Evolutionary conservation across 2,797 vertebrate species (phyloP).

Genomic region (Thripadectes ignobilis): DNA sequence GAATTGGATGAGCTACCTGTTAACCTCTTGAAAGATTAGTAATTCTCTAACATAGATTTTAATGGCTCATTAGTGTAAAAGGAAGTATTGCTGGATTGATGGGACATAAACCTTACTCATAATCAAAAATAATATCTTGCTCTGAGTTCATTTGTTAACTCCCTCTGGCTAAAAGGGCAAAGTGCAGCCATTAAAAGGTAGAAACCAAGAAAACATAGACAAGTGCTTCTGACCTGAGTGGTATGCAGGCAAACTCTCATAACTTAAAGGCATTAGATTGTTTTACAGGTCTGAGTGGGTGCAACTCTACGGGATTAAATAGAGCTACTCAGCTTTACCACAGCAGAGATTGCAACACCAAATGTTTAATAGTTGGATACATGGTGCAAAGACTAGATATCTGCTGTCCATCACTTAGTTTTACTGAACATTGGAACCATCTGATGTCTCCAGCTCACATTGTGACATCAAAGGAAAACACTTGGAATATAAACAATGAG

Average conservation of each 20-base stretch:
- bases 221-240: neutral
- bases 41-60: neutral
- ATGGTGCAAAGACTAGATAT: neutral
- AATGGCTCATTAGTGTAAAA: slow-evolving; percentile 21
- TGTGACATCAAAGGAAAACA: neutral
- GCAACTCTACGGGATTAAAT: neutral
- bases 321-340: neutral
- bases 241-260: neutral
- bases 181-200: neutral
- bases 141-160: neutral
- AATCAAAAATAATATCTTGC: slow-evolving; percentile 11
- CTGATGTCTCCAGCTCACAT: neutral
- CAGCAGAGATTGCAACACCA: neutral
- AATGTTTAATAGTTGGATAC: neutral
- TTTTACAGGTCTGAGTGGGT: neutral
- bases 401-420: neutral
- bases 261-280: neutral
- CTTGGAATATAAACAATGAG: neutral
- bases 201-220: neutral
- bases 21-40: slow-evolving; percentile 37
- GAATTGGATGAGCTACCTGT: neutral
- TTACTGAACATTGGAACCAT: neutral
- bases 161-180: neutral
- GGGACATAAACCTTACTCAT: slow-evolving; percentile 28
- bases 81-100: neutral